These are phyloP conservation scores for Baryphthengus martii DNA, from an alignment of 2,113 vertebrate genomes.

Conservation along the genomic window DNA sequence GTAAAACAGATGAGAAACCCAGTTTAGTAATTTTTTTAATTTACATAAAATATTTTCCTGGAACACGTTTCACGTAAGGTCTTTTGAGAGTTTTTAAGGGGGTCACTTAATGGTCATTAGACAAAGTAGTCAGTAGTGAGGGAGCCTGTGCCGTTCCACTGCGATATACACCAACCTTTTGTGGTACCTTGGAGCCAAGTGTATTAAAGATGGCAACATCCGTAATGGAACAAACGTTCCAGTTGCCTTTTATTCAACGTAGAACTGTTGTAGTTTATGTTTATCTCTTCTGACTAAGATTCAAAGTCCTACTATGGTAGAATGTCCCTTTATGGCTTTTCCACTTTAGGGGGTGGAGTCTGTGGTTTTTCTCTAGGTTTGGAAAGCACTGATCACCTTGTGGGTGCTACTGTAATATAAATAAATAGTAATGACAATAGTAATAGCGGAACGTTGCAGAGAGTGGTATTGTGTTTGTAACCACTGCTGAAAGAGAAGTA, in stretches of 20 bases:
- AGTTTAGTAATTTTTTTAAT: background rate
- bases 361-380: background rate
- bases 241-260: background rate
- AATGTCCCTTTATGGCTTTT: background rate
- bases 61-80: background rate
- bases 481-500: constrained; percentile 55
- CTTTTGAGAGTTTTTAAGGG: background rate
- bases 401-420: background rate
- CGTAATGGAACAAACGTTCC: background rate
- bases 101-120: background rate
- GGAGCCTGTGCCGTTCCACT: background rate
- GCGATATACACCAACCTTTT: background rate
- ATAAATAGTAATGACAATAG: constrained; percentile 37
- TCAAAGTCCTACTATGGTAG: background rate
- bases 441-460: background rate
- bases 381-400: background rate
- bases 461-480: constrained; percentile 53
- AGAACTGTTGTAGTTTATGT: background rate
- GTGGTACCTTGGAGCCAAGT: background rate
- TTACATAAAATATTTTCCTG: background rate
- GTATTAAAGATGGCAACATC: background rate
- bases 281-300: background rate
- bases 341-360: background rate
- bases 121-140: background rate
- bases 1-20: background rate